These are phyloP conservation scores for Nannoperca australis DNA, from an alignment of 2,797 vertebrate species.

Conservation along the genomic window DNA sequence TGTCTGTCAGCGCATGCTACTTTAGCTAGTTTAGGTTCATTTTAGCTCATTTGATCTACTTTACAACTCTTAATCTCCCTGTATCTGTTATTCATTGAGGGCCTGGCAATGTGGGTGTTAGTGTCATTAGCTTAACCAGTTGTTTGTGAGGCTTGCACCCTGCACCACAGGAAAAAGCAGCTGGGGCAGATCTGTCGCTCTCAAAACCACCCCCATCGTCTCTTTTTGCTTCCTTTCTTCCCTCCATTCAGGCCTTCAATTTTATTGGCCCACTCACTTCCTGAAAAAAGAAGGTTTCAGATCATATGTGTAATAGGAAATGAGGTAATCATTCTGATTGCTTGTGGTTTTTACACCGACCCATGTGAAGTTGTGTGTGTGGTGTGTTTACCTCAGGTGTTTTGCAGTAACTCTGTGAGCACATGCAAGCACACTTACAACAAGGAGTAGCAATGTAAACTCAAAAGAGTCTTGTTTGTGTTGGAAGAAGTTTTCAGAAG, in stretches of 20 bases:
- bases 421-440: constrained; percentile 10
- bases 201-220: constrained; percentile 53
- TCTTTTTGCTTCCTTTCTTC: constrained; percentile 46
- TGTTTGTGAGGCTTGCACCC: constrained; percentile 45
- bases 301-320: constrained; percentile 66
- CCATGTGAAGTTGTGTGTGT: not conserved
- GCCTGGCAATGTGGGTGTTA: not conserved
- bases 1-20: constrained; percentile 4
- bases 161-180: constrained; percentile 81
- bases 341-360: not conserved
- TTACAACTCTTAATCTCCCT: not conserved
- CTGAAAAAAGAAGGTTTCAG: constrained; percentile 38
- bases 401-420: constrained; percentile 6
- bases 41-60: not conserved
- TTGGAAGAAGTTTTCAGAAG: constrained; percentile 42
- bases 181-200: constrained; percentile 65
- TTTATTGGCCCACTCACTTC: constrained; percentile 66
- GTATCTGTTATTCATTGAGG: not conserved
- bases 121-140: constrained; percentile 24
- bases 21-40: not conserved
- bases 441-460: constrained; percentile 61
- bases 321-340: constrained; percentile 49
- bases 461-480: constrained; percentile 53
- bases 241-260: constrained; percentile 44
- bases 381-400: constrained; percentile 11